Conservation (phyloP, 2,113 vertebrate species). For the Drymodes brunneopygia region DNA sequence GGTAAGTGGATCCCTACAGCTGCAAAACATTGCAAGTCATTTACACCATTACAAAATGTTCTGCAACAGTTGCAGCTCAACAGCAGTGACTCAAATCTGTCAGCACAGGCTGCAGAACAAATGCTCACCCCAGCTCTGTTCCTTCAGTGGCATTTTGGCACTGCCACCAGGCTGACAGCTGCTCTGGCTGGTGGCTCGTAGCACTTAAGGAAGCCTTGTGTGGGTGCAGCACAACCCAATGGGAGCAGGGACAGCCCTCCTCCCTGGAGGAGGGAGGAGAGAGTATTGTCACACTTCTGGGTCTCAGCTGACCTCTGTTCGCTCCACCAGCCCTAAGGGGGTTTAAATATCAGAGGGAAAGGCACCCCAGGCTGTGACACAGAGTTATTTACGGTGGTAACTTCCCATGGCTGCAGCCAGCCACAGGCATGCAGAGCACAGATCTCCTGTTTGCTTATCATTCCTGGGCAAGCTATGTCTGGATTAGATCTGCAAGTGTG, state of each 20-base stretch:
- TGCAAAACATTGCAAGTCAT: not conserved
- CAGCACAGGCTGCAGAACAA: not conserved
- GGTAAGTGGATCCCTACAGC: not conserved
- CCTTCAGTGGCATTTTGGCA: not conserved
- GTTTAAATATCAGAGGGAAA: not conserved
- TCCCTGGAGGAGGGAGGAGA: not conserved
- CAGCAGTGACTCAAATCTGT: not conserved
- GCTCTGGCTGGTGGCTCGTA: not conserved
- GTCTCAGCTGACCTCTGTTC: not conserved
- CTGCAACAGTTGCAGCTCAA: not conserved
- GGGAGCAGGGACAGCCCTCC: not conserved
- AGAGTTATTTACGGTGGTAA: not conserved
- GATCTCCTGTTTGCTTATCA: not conserved
- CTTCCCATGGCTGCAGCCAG: not conserved
- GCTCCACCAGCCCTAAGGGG: not conserved
- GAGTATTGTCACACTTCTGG: accelerated
- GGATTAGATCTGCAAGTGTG: not conserved
- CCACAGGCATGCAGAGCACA: accelerated
- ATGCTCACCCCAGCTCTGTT: not conserved
- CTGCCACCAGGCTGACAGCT: not conserved
- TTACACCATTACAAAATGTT: not conserved
- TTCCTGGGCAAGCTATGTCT: not conserved
- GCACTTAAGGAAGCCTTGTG: not conserved
- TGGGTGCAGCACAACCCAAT: not conserved
- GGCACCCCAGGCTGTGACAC: not conserved